Evolutionary conservation across 2,113 vertebrate genomes (phyloP), one percentile per base, ranked within the genome.

Genomic region (Prionailurus bengalensis): DNA sequence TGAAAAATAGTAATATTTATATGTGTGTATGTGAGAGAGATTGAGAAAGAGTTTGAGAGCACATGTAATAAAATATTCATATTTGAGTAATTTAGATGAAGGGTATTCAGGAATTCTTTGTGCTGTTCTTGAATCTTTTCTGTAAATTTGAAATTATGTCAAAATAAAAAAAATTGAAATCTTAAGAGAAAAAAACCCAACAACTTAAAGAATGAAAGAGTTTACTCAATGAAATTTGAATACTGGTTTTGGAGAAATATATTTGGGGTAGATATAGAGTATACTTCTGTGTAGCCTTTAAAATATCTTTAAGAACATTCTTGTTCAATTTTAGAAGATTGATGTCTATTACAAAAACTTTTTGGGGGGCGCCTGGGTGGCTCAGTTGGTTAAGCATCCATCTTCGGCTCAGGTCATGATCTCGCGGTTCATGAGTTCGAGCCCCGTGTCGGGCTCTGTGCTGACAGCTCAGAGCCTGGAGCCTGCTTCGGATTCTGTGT

Each of bases 271-370:
- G 55, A 25, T 11, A n/a, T 93, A 79, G 70, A 31, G 45, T 93
- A 16, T 88, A 51, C 45, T 39, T 71, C 31, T 88, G 23, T 31
- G 19, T 66, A 39, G 8, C 48, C 73, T 76, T 81, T 74, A 15
- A 55, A 31, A 87, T 91, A 71, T 71, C 81, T 95, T 83, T 88
- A 78, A 68, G 61, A 91, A 76, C 23, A 70, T 83, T 95, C 66
- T 23, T 42, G 36, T 70, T 89, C 65, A 16, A 48, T 74, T 82
- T 91, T 91, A 63, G 66, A 83, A 81, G 45, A 39, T 55, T 78
- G 42, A n/a, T 82, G 29, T 70, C 73, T 88, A 27, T 55, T 90
- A 45, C 94, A 61, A 23, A 70, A 25, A 65, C 63, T 61, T 61
- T 61, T 61, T 8, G 58, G 3, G 55, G 58, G 58, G 55, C 6